Conservation (phyloP, 2,888 invertebrate genomes). For the Mythimna ferrago region DNA sequence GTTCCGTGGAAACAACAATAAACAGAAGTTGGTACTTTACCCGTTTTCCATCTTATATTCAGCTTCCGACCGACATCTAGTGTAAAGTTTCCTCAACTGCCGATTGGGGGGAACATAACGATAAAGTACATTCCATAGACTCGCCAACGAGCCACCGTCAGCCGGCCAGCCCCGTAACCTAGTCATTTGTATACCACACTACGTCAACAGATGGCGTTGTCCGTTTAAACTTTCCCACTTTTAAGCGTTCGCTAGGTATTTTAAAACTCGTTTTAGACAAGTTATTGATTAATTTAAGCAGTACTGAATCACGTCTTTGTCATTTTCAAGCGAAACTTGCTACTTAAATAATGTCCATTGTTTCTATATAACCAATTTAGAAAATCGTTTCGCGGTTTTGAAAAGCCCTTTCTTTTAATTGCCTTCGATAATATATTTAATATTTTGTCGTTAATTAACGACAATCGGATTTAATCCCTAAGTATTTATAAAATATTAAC, state of each 20-base stretch:
- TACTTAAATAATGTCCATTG: constrained; percentile 19
- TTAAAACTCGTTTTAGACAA: constrained; percentile 28
- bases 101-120: constrained; percentile 22
- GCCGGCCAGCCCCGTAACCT: constrained; percentile 8
- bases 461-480: constrained; percentile 18
- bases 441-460: too few species aligned
- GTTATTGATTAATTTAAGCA: constrained; percentile 45
- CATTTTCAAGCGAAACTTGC: constrained; percentile 4
- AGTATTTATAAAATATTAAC: constrained; percentile 40
- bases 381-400: constrained; percentile 16
- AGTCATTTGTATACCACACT: constrained; percentile 13
- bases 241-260: background rate
- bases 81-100: constrained; percentile 42
- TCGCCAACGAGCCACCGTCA: constrained; percentile 25
- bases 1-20: too few species aligned
- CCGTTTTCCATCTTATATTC: background rate
- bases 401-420: constrained; percentile 13
- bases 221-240: constrained; percentile 21
- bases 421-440: constrained; percentile 8
- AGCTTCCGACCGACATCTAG: constrained; percentile 60
- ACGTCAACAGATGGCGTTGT: constrained; percentile 49
- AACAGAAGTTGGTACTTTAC: constrained; percentile 8
- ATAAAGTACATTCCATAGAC: constrained; percentile 38
- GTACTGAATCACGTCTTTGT: constrained; percentile 30
- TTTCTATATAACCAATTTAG: constrained; percentile 3